Conservation (phyloP, 2,888 invertebrate species). For the Dysmachus trigonus region DNA sequence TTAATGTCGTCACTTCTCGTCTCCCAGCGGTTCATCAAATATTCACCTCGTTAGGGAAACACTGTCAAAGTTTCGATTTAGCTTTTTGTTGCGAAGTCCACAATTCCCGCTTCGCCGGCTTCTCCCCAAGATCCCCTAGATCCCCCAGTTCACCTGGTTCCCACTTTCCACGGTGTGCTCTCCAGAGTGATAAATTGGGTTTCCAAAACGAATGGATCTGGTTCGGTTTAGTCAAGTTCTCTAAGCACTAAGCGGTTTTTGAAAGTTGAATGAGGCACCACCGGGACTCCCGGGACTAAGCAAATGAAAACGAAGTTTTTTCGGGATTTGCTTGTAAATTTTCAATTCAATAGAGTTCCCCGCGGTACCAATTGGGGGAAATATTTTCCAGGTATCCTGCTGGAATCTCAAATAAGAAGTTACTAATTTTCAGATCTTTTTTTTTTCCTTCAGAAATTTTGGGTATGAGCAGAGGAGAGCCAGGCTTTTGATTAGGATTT, state of each 20-base stretch:
- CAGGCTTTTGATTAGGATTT: background rate
- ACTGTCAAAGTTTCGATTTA: constrained; percentile 34
- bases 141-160: background rate
- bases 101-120: background rate
- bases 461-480: background rate
- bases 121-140: background rate
- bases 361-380: background rate
- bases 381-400: background rate
- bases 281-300: background rate
- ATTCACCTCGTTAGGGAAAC: constrained; percentile 38
- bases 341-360: background rate
- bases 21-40: constrained; percentile 26
- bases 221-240: background rate
- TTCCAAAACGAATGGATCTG: background rate
- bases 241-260: constrained; percentile 17
- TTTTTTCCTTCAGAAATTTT: background rate
- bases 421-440: background rate
- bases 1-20: constrained; percentile 18
- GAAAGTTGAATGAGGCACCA: constrained; percentile 15
- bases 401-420: background rate
- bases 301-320: constrained; percentile 4
- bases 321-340: background rate
- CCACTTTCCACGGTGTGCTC: background rate
- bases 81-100: background rate
- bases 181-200: background rate